Base-by-base conservation (phyloP, 1,140 invertebrate species). In the Tyrophagus putrescentiae region DNA sequence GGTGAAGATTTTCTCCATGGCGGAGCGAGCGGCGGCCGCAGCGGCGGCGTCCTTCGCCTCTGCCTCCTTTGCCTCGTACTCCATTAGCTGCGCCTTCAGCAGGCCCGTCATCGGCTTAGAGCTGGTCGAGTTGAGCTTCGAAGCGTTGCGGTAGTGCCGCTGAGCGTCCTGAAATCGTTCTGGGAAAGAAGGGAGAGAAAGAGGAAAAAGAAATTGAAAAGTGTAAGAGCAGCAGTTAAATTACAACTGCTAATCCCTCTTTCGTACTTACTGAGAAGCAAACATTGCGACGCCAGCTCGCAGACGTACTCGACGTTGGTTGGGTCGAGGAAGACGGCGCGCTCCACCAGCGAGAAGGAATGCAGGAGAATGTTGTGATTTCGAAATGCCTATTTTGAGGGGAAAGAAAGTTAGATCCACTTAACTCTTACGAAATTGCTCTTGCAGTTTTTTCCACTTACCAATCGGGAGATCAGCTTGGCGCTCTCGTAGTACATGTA, bases 81-180 rank as follows among this genome's bases (percentile, higher is more conserved):
- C 76, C 27, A 71, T 54, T 33, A 90, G 72, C 72, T 90, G 85
- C 73, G 86, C 89, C 16, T 82, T 70, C 16, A 89, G 87, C 33
- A 92, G 73, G 72, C 76, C 76, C 60, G 72, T 73, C 4, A 92
- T 69, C 3, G 87, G 84, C 16, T 77, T 71, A 27, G 90, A 81
- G 42, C 84, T 88, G 5, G 82, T 82, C 61, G 87, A 85, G 67
- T 94, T 85, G 9, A 87, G 72, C 72, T 85, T 84, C 56, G 84
- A 80, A 2, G 87, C 84, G 59, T 78, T 82, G 68, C 82, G 82
- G 70, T 84, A 91, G 68, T 81, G 82, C 52, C 80, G 79, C 60
- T 82, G 76, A 0, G 89, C 85, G 65, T 93, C 87, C 66, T 82
- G 82, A 11, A 79, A 72, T 68, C 45, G 59, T 11, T 60, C 45